Conservation (phyloP, 2,888 invertebrate species). For the Himalopsyche anomala region DNA sequence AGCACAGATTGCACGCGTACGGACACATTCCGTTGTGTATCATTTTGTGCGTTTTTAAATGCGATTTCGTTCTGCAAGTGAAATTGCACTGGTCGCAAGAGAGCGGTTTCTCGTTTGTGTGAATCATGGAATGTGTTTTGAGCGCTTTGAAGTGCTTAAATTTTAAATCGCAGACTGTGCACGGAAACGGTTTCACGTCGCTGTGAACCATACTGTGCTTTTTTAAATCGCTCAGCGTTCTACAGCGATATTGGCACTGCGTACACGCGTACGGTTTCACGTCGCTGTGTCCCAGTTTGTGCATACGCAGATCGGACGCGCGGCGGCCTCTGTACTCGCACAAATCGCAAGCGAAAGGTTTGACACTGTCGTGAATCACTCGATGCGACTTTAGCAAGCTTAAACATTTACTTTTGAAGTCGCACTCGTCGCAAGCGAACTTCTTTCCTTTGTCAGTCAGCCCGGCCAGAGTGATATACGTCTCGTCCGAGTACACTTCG, state of each 20-base stretch:
- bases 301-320: background rate
- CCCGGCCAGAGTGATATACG: background rate
- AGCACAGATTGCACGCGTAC: background rate
- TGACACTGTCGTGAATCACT: slow-evolving; percentile 25
- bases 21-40: background rate
- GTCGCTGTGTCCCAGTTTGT: slow-evolving; percentile 18
- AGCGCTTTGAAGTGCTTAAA: background rate
- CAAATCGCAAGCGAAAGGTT: slow-evolving; percentile 22
- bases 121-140: background rate
- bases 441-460: background rate
- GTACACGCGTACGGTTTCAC: slow-evolving; percentile 42
- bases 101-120: slow-evolving; percentile 5
- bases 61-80: background rate
- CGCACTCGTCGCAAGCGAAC: background rate
- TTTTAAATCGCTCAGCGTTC: background rate
- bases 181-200: slow-evolving; percentile 10
- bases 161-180: slow-evolving; percentile 8
- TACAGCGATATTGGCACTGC: slow-evolving; percentile 10
- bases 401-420: background rate
- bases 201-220: slow-evolving; percentile 32
- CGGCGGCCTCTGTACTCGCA: background rate
- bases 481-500: background rate
- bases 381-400: background rate
- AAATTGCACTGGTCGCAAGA: slow-evolving; percentile 25
- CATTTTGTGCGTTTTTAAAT: slow-evolving; percentile 19